phyloP scores from a whole-genome alignment of 2,888 invertebrate genomes.

The Trilocha varians region DNA sequence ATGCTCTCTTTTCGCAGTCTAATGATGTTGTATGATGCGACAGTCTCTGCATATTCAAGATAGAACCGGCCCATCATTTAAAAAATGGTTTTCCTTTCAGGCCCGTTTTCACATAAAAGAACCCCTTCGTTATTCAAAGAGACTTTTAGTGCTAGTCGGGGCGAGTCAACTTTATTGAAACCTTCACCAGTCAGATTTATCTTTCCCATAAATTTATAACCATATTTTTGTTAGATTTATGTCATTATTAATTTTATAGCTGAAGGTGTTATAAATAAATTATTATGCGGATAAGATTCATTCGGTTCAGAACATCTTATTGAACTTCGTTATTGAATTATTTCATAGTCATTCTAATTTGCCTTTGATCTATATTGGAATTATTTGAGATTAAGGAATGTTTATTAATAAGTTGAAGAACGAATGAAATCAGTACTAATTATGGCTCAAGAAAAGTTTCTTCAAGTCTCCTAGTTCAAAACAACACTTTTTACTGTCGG shows the following conservation, averaged over 20 bases:
- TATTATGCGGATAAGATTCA: too few relatives aligned
- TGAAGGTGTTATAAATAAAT: background rate
- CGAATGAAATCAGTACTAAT: too few relatives aligned
- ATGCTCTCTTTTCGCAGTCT: slow-evolving; percentile 45
- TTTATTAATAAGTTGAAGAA: too few relatives aligned
- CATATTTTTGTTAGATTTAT: background rate
- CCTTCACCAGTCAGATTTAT: slow-evolving; percentile 30
- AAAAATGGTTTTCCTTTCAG: slow-evolving; percentile 61
- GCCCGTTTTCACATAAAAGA: slow-evolving; percentile 47
- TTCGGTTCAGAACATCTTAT: too few relatives aligned
- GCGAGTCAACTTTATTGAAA: slow-evolving; percentile 32
- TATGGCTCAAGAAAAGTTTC: too few relatives aligned
- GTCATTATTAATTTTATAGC: background rate
- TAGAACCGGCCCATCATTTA: slow-evolving; percentile 48
- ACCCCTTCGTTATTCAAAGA: slow-evolving; percentile 62
- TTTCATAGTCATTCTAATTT: too few relatives aligned
- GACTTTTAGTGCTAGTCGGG: slow-evolving; percentile 46
- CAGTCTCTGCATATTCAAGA: slow-evolving; percentile 56
- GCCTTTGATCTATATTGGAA: too few relatives aligned
- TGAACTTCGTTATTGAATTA: too few relatives aligned
- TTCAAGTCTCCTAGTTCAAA: too few relatives aligned
- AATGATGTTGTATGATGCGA: slow-evolving; percentile 65
- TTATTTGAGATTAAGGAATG: too few relatives aligned
- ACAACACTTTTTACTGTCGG: too few relatives aligned
- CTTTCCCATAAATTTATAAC: slow-evolving; percentile 10